phyloP scores from a whole-genome alignment of 2,888 invertebrate genomes.

The Mesorhabditis sp. region DNA sequence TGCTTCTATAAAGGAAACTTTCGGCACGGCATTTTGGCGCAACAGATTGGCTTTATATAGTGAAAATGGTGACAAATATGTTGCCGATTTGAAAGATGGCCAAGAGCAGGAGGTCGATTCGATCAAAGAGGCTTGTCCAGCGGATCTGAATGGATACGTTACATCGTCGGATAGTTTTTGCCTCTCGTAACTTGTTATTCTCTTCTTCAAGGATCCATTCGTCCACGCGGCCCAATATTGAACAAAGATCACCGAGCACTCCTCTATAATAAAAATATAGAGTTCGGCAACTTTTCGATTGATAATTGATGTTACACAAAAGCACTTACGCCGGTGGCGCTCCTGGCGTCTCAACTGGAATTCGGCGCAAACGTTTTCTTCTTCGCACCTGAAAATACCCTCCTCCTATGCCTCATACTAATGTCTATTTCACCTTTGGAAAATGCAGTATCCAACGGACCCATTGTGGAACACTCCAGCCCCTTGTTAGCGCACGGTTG shows the following conservation, averaged over 20 bases:
- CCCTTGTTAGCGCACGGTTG: conserved; percentile 31
- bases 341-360: background rate
- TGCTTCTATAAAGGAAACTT: no score
- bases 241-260: conserved; percentile 17
- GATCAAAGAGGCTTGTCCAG: conserved; percentile 36
- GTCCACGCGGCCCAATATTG: conserved; percentile 15
- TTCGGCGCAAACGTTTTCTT: conserved; percentile 7
- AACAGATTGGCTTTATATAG: background rate
- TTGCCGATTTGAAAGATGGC: conserved; percentile 26
- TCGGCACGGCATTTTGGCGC: no score
- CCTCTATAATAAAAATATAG: background rate
- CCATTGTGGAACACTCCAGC: conserved; percentile 26
- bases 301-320: no score
- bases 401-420: no score
- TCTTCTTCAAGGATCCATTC: conserved; percentile 29
- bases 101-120: conserved; percentile 29
- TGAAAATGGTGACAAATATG: background rate
- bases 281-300: background rate
- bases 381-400: conserved; percentile 10
- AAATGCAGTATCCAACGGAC: conserved; percentile 22
- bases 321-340: conserved; percentile 1
- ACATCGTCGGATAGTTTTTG: conserved; percentile 5
- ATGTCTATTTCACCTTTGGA: background rate
- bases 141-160: conserved; percentile 9
- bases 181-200: conserved; percentile 23